Base-by-base conservation (phyloP, 37 sponge, comb jelly and placozoan genomes). In the Beroe forskalii region DNA sequence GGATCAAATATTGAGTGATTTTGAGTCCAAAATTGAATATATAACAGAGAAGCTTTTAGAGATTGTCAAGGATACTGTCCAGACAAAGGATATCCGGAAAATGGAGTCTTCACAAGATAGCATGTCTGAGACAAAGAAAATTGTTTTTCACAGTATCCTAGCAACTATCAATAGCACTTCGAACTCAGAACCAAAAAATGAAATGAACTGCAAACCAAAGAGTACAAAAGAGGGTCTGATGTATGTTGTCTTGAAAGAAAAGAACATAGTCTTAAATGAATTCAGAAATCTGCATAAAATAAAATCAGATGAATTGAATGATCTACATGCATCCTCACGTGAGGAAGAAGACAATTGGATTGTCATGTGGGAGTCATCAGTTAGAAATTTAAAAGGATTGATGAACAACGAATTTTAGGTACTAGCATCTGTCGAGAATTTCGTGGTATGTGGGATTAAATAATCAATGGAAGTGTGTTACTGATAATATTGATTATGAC, bases 1-100 rank as follows among this genome's bases (percentile, higher is more conserved):
- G 17, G 3, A 27, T 36, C 37, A 28, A 14, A 32, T 2, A 36
- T 33, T 69, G 19, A 32, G 32, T 8, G 8, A 69, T 2, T 69
- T 69, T 69, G 72, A 69, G 39, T 32, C 72, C 19, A 36, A 32
- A 33, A 17, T 69, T 69, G 17, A 35, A 36, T 36, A 12, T 6
- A 32, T 27, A 27, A 35, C 33, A 33, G 72, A 69, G 9, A 33
- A 28, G 2, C 38, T 69, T 9, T 14, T 69, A 8, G 32, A 69
- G 1, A 32, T 32, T 36, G 39, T 32, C 17, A 37, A 43, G 27
- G 42, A 23, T 80, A 48, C 31, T 12, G 42, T 80, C 35, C 86
- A 80, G 55, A 38, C 42, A 20, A 37, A 80, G 27, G 86, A 80
- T 23, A 80, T 80, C n/a, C 44, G 86, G 22, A 80, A 38, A 23